Conservation (phyloP, 2,888 invertebrate genomes). For the Strigamia maritima region DNA sequence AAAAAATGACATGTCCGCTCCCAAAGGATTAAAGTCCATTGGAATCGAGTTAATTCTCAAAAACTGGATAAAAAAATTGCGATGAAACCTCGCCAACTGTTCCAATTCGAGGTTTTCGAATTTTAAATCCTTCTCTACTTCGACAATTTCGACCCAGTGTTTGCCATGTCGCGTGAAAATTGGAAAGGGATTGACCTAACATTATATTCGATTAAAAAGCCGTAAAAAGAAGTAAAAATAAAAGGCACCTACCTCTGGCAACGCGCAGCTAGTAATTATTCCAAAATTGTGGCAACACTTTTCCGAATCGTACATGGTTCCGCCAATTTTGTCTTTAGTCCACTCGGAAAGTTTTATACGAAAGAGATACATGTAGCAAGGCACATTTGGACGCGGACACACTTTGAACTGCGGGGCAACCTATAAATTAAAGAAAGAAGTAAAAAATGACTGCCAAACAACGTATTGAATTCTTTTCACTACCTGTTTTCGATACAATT, state of each 20-base stretch:
- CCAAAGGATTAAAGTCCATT: not conserved
- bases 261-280: not conserved
- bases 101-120: not conserved
- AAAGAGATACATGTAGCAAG: not conserved
- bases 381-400: not conserved
- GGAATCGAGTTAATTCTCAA: not conserved
- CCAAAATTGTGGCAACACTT: not conserved
- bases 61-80: not conserved
- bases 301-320: not conserved
- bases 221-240: not conserved
- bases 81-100: not conserved
- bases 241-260: not conserved
- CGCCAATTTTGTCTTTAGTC: not conserved
- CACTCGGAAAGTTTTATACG: not conserved
- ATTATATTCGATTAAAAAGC: not conserved
- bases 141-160: not conserved
- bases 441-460: not conserved
- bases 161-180: not conserved
- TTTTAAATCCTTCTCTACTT: not conserved
- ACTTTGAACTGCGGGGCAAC: not conserved
- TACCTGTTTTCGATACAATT: slow-evolving; percentile 5
- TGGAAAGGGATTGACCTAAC: slow-evolving; percentile 9
- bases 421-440: not conserved
- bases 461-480: too few relatives aligned
- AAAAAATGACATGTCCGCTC: not conserved